Percentiles rank a stretch among this genome's conserved stretches.
phyloP scores from a whole-genome alignment of 2,113 vertebrate species.

The Pipa parva region DNA sequence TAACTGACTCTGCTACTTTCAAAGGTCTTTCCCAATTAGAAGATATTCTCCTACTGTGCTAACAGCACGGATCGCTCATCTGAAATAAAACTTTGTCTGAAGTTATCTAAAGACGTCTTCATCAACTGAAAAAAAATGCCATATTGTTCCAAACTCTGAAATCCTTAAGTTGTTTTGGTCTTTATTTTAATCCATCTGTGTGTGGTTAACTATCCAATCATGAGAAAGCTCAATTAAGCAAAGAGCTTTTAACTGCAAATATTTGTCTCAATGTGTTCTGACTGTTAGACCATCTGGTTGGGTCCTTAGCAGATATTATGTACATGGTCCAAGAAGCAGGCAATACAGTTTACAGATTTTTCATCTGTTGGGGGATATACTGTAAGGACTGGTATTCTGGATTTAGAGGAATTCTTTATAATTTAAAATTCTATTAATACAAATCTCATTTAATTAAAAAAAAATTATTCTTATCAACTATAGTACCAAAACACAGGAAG shows the following conservation, averaged over 20 bases:
- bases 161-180: not conserved
- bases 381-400: not conserved
- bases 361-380: not conserved
- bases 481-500: too few relatives aligned
- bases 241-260: not conserved
- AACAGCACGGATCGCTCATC: not conserved
- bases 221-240: not conserved
- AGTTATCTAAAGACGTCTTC: not conserved
- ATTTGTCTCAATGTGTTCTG: not conserved
- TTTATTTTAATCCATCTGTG: not conserved
- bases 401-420: too few relatives aligned
- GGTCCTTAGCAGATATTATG: not conserved
- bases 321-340: not conserved
- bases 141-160: not conserved
- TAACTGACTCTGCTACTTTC: too few relatives aligned
- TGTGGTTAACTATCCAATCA: not conserved
- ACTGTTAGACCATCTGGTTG: slow-evolving; percentile 8
- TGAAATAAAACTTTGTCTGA: not conserved
- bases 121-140: not conserved
- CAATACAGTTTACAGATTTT: not conserved
- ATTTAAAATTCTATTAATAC: too few relatives aligned
- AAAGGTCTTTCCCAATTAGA: not conserved
- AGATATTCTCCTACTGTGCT: not conserved
- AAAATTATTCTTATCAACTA: too few relatives aligned
- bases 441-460: too few relatives aligned